These are phyloP conservation scores for Eonycteris spelaea DNA, from an alignment of 2,113 vertebrate species.

Conservation along the genomic window DNA sequence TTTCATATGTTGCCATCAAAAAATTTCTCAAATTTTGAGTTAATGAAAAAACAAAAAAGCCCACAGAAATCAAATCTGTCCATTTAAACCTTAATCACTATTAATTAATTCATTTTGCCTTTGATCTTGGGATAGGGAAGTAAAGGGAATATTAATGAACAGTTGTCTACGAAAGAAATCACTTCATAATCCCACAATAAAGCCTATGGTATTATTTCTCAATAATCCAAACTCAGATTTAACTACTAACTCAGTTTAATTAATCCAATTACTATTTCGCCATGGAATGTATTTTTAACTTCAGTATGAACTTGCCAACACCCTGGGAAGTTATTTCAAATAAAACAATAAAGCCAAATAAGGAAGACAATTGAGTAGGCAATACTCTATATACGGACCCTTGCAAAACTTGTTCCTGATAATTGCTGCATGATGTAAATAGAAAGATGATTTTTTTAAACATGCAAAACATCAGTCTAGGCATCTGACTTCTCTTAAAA, in stretches of 20 bases:
- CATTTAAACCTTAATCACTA: background rate
- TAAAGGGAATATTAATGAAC: slow-evolving; percentile 23
- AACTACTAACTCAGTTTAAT: background rate
- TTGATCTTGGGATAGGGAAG: background rate
- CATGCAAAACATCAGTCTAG: background rate
- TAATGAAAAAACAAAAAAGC: background rate
- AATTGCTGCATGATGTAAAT: background rate
- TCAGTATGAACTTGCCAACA: slow-evolving; percentile 18
- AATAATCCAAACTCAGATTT: background rate
- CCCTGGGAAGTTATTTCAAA: slow-evolving; percentile 34
- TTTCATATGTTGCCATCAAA: background rate
- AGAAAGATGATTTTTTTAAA: background rate
- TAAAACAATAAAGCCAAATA: background rate
- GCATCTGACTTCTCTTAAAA: background rate
- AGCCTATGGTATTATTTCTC: slow-evolving; percentile 15
- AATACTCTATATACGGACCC: background rate
- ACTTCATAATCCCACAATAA: background rate
- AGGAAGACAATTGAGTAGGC: background rate
- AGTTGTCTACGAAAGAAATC: background rate
- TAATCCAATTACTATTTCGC: slow-evolving; percentile 15
- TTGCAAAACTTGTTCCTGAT: background rate
- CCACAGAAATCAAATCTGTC: background rate
- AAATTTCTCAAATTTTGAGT: slow-evolving; percentile 8
- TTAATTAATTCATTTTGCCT: background rate
- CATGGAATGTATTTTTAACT: slow-evolving; percentile 18